Evolutionary conservation across 2,888 invertebrate genomes (phyloP), one percentile per base, ranked within the genome.

Genomic region (Scaptomyza flava): DNA sequence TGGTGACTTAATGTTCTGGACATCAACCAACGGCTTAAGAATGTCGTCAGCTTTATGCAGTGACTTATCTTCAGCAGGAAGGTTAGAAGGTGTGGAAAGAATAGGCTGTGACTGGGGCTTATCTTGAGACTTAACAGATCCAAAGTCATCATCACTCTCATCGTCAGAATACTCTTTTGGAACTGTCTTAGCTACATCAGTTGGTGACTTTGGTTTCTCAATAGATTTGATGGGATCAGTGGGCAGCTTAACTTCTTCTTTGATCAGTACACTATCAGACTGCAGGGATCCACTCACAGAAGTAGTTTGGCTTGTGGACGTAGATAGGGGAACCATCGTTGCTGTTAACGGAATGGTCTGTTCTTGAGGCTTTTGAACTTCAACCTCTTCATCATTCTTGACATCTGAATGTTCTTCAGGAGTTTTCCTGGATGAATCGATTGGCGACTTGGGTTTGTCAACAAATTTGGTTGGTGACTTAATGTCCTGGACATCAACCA

Each of bases 361-460:
- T 36, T 36, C 36, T 36, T 36, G 36, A n/a, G 36, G 51, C 33
- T 48, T 62, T 7, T 20, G 48, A 9, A 62, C 5, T 36, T n/a
- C n/a, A 36, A 34, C 12, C 34, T 58, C 67, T 6, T 68, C 53
- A 20, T 52, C 53, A 20, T 45, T 57, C n/a, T 66, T 61, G 20
- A 58, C 63, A 17, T 36, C 36, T 6, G n/a, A 36, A 36, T 36
- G 14, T 36, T 36, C n/a, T n/a, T n/a, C 1, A 6, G 36, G n/a
- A 36, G n/a, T 36, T n/a, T n/a, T 36, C n/a, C 14, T 36, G 1
- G n/a, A 36, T 0, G 33, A 33, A 31, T 53, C 60, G 45, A 38
- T 11, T 27, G 60, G 53, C 7, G 62, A 57, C 51, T 61, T 66
- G 17, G 56, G 56, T 20, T 65, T 57, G 12, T 65, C 65, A 36